These are phyloP conservation scores for Bombylius discolor DNA, from an alignment of 2,888 invertebrate genomes.

Conservation along the genomic window DNA sequence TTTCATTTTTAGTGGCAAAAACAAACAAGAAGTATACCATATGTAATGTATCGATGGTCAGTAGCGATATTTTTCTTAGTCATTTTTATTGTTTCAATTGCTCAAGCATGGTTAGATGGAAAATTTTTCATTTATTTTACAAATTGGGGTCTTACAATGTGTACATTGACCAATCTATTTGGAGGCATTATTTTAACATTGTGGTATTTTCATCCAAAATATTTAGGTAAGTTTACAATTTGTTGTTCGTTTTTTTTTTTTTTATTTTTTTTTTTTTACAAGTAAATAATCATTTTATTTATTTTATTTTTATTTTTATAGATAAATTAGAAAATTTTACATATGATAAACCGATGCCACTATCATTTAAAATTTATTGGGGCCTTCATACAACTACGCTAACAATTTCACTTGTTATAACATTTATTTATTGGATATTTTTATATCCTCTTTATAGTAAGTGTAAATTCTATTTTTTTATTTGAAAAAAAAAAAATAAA, in stretches of 20 bases:
- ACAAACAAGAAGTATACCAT: constrained; percentile 24
- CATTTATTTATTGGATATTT: constrained; percentile 57
- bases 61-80: constrained; percentile 27
- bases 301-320: neutral
- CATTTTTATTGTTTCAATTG: constrained; percentile 23
- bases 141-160: constrained; percentile 32
- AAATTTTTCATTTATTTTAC: constrained; percentile 35
- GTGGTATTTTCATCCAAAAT: constrained; percentile 28
- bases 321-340: constrained; percentile 1
- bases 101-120: constrained; percentile 23
- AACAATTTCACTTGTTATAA: constrained; percentile 53
- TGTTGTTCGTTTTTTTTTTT: too few species aligned
- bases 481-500: neutral
- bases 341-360: constrained; percentile 20
- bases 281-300: neutral
- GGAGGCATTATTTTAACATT: constrained; percentile 29
- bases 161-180: constrained; percentile 25
- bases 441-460: constrained; percentile 30
- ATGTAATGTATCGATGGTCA: constrained; percentile 30
- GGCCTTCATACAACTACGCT: constrained; percentile 51
- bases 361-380: constrained; percentile 49
- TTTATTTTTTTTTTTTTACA: too few species aligned
- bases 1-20: constrained; percentile 32
- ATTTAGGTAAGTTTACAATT: constrained; percentile 9
- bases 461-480: constrained; percentile 11